Conservation (phyloP, 2,113 vertebrate genomes). For the Bungarus multicinctus region DNA sequence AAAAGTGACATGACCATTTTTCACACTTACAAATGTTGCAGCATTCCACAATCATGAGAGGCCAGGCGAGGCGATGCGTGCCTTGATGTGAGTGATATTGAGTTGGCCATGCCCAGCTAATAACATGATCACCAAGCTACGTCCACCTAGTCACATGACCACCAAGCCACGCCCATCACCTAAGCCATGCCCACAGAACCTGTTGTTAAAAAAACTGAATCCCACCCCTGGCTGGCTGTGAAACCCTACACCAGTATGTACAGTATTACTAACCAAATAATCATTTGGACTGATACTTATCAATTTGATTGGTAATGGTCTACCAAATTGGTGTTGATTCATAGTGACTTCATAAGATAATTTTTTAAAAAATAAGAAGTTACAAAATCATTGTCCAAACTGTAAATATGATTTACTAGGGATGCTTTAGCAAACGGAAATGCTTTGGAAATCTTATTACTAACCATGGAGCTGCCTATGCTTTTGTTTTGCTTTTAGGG, state of each 20-base stretch:
- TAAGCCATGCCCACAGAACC: too few relatives aligned
- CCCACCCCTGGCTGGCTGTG: too few relatives aligned
- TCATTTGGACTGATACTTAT: background rate
- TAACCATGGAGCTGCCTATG: background rate
- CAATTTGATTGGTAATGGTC: background rate
- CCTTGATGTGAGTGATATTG: too few relatives aligned
- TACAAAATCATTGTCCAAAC: background rate
- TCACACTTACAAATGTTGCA: too few relatives aligned
- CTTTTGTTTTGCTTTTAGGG: conserved; percentile 35
- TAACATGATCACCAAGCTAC: too few relatives aligned
- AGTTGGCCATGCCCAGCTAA: too few relatives aligned
- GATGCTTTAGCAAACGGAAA: background rate
- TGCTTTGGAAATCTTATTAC: background rate
- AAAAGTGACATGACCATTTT: too few relatives aligned
- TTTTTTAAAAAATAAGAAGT: background rate
- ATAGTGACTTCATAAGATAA: background rate
- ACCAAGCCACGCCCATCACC: too few relatives aligned
- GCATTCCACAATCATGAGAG: too few relatives aligned
- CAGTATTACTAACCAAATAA: background rate
- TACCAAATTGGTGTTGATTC: background rate
- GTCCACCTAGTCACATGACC: too few relatives aligned
- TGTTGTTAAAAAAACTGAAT: too few relatives aligned
- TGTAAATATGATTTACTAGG: background rate
- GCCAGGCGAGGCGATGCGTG: too few relatives aligned
- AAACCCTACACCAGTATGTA: background rate